These are phyloP conservation scores for Coregonus sp. DNA, from an alignment of 2,797 vertebrate genomes.

Conservation along the genomic window DNA sequence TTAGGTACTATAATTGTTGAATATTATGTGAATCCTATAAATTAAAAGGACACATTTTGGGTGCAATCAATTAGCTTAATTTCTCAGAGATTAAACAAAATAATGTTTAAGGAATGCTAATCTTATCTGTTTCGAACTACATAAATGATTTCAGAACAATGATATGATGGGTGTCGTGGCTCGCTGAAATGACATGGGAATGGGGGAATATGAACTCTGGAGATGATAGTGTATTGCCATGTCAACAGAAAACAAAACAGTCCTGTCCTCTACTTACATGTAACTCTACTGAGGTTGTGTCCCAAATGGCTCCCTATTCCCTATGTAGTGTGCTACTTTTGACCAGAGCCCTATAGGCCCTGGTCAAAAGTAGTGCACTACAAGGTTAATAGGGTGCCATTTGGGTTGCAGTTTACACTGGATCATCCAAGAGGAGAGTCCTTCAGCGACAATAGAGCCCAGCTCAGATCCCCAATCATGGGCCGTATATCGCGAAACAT, in stretches of 20 bases:
- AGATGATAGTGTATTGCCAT: constrained; percentile 53
- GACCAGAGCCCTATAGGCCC: no score
- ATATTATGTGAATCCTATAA: no score
- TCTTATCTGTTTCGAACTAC: no score
- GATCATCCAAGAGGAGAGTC: constrained; percentile 32
- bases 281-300: neutral
- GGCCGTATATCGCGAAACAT: constrained; percentile 56
- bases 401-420: neutral
- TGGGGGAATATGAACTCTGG: constrained; percentile 30
- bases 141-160: no score
- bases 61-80: no score
- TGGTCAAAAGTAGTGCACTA: neutral
- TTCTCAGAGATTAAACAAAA: no score
- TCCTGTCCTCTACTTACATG: constrained; percentile 41
- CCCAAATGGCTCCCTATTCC: neutral
- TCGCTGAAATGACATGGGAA: neutral
- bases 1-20: no score
- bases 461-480: constrained; percentile 28
- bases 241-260: constrained; percentile 51
- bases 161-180: no score
- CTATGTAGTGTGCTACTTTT: neutral
- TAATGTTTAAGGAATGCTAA: no score
- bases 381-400: neutral
- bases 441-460: neutral
- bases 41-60: no score